phyloP scores from a whole-genome alignment of 1,140 invertebrate genomes.

The Nephila pilipes region DNA sequence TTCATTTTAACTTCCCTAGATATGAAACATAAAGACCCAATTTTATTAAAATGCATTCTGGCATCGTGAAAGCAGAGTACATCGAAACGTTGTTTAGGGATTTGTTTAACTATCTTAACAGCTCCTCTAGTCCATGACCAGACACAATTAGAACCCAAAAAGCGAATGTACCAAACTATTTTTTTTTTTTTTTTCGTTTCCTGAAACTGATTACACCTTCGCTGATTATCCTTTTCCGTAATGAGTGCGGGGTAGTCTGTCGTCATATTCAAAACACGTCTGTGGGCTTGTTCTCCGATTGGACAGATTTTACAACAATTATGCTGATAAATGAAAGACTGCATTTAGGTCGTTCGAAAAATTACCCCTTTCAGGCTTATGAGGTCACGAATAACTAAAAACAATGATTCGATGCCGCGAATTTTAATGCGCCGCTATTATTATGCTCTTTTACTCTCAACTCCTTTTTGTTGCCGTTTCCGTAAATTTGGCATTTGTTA shows the following conservation, averaged over 20 bases:
- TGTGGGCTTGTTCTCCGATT: not conserved
- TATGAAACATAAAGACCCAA: too few species aligned
- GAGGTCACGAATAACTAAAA: constrained; percentile 29
- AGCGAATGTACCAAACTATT: too few species aligned
- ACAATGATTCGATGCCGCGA: not conserved
- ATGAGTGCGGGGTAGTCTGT: not conserved
- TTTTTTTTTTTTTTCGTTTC: not conserved
- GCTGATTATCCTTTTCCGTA: constrained; percentile 9
- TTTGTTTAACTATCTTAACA: too few species aligned
- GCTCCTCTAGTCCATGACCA: too few species aligned
- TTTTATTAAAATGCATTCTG: too few species aligned
- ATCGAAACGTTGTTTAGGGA: too few species aligned
- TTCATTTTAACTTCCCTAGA: too few species aligned
- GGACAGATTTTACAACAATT: constrained; percentile 33
- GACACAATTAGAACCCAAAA: too few species aligned
- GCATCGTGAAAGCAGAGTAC: too few species aligned
- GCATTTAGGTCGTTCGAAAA: not conserved
- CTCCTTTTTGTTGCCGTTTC: constrained; percentile 10
- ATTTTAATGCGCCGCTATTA: not conserved
- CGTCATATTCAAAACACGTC: constrained; percentile 1
- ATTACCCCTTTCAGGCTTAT: constrained; percentile 29
- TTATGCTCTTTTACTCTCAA: not conserved
- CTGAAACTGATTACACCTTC: not conserved
- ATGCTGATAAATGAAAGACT: constrained; percentile 13
- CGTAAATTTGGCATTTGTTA: constrained; percentile 2